Evolutionary conservation across 1,140 invertebrate species (phyloP), one percentile per base, ranked within the genome.

Genomic region (Hylyphantes graminicola): DNA sequence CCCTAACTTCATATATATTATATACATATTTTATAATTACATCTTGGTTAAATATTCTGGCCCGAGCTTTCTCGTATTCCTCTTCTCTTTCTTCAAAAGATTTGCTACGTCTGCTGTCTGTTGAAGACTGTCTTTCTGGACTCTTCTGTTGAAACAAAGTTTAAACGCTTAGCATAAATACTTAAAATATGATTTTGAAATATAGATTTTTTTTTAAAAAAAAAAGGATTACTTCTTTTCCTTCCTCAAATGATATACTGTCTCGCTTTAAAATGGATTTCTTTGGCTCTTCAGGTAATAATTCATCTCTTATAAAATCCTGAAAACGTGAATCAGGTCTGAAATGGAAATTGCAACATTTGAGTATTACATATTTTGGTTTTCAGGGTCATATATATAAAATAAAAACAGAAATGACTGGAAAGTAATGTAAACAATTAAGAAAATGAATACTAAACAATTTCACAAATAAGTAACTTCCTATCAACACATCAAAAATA

Each of bases 81-180:
- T 94, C 93, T 88, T 97, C 95, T 48, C 96, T 90, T 89, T 97
- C 96, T 89, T 97, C 96, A 88, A 96, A 94, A 87, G 95, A 97
- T 89, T 96, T 96, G 88, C 94, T 95, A 65, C 95, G 91, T 76
- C 93, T 91, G 82, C 92, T 93, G 85, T 94, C 93, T 73, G 92
- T 92, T 17, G 92, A 91, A 61, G 90, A 91, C 87, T 92, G 88
- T 82, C 93, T 89, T 86, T 95, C 93, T 64, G 88, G 87, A 68
- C 87, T 87, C 76, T 87, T 88, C 63, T 87, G 87, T 87, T 89
- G 81, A 63, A 85, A 88, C 61, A 86, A 77, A 67, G 17, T 57
- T 57, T 57, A 13, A 61, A 76, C 51, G 19, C n/a, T 64, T 61
- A 35, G 17, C 59, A 19, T 57, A 57, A 75, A 17, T 57, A 17